Conservation (phyloP, 2,113 vertebrate species). For the Damaliscus lunatus region DNA sequence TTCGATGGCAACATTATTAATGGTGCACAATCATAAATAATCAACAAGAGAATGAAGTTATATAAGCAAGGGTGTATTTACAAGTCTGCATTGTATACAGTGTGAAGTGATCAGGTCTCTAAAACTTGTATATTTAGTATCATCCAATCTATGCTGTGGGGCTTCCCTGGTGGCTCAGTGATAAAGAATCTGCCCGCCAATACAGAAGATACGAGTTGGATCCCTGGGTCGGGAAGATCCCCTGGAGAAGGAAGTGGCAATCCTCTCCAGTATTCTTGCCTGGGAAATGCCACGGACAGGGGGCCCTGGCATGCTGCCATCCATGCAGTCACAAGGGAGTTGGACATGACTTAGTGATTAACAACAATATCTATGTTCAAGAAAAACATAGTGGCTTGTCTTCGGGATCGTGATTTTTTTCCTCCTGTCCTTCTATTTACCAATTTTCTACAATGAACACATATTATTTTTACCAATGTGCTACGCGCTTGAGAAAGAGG, state of each 20-base stretch:
- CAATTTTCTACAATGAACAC: background rate
- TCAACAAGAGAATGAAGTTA: slow-evolving; percentile 8
- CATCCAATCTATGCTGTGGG: background rate
- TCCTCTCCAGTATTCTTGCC: background rate
- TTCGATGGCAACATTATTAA: background rate
- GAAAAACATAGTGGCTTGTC: background rate
- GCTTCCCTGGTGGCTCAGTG: background rate
- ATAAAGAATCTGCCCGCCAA: background rate
- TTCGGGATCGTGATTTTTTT: background rate
- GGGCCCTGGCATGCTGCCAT: background rate
- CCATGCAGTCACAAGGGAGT: background rate
- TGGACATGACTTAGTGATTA: background rate
- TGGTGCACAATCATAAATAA: background rate
- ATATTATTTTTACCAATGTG: background rate
- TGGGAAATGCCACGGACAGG: background rate
- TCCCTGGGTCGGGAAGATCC: background rate
- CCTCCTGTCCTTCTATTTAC: background rate
- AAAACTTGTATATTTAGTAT: background rate
- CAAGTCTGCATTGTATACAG: background rate
- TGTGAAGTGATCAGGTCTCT: background rate
- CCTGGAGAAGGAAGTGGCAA: background rate
- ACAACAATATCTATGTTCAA: background rate
- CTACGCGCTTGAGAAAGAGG: background rate
- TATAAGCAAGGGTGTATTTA: background rate
- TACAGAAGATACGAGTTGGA: background rate